Evolutionary conservation across 2,888 invertebrate species (phyloP).

Genomic region (Tineola bisselliella): DNA sequence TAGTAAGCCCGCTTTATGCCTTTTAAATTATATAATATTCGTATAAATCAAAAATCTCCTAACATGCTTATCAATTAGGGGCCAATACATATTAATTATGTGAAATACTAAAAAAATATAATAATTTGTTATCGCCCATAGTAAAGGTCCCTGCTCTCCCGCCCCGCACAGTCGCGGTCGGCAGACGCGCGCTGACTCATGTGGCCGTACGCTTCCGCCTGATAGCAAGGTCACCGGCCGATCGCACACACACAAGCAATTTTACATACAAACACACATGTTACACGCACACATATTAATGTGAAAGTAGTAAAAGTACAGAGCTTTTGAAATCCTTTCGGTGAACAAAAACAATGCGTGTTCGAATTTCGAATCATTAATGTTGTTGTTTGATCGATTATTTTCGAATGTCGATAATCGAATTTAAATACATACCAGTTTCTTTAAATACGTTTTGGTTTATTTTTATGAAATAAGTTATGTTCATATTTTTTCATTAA

Average conservation of each 20-base stretch:
- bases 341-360: not conserved
- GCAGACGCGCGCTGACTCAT: slow-evolving; percentile 61
- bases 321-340: not conserved
- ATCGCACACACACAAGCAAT: slow-evolving; percentile 10
- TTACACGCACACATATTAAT: slow-evolving; percentile 19
- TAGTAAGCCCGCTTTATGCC: too few relatives aligned
- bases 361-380: not conserved
- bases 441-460: too few relatives aligned
- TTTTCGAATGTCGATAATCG: too few relatives aligned
- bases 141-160: slow-evolving; percentile 2
- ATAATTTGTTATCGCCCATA: not conserved
- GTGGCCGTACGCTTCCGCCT: slow-evolving; percentile 62
- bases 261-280: slow-evolving; percentile 29
- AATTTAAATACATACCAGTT: too few relatives aligned
- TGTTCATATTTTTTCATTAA: too few relatives aligned
- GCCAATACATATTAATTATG: too few relatives aligned
- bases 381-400: not conserved
- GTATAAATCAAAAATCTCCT: too few relatives aligned
- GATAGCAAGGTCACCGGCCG: slow-evolving; percentile 68
- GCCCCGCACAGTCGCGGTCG: slow-evolving; percentile 18
- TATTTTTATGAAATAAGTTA: too few relatives aligned
- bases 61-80: too few relatives aligned
- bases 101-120: too few relatives aligned
- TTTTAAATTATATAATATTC: too few relatives aligned
- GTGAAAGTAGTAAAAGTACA: slow-evolving; percentile 64